Conservation (phyloP, 2,797 vertebrate genomes). For the Microtus californicus region DNA sequence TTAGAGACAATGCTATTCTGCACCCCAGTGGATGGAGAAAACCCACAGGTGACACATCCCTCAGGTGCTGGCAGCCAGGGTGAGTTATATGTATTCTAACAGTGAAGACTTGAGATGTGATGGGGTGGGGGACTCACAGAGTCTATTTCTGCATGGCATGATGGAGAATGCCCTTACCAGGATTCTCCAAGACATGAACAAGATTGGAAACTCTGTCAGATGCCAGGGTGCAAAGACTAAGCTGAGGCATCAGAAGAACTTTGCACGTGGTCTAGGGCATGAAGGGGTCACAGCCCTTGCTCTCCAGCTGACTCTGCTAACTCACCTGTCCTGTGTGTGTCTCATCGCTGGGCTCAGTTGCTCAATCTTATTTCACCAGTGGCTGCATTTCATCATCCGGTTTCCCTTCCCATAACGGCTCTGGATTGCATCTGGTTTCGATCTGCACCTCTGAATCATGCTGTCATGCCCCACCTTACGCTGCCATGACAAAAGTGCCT, state of each 20-base stretch:
- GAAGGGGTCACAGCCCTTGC: rapidly evolving
- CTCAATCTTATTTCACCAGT: background rate
- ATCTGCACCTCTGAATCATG: slow-evolving; percentile 62
- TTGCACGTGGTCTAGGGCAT: rapidly evolving
- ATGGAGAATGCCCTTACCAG: background rate
- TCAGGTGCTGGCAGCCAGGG: background rate
- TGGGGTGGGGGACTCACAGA: background rate
- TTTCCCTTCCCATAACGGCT: slow-evolving; percentile 32
- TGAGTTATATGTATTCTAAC: rapidly evolving
- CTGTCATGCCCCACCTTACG: background rate
- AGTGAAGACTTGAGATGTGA: too few species aligned
- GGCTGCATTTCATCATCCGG: slow-evolving; percentile 8
- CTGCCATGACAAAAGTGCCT: rapidly evolving
- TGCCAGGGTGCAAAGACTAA: background rate
- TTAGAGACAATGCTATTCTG: rapidly evolving
- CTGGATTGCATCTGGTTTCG: background rate
- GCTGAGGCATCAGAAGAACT: background rate
- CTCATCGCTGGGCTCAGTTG: background rate
- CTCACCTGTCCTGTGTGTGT: rapidly evolving
- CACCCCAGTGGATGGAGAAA: background rate
- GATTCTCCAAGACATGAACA: background rate
- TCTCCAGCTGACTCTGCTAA: background rate
- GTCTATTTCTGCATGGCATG: background rate
- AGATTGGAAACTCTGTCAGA: background rate
- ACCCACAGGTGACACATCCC: background rate